Percentiles rank a stretch among this genome's conserved stretches.
Evolutionary conservation across 2,888 invertebrate species (phyloP).

Genomic region (Ellobium chinense): DNA sequence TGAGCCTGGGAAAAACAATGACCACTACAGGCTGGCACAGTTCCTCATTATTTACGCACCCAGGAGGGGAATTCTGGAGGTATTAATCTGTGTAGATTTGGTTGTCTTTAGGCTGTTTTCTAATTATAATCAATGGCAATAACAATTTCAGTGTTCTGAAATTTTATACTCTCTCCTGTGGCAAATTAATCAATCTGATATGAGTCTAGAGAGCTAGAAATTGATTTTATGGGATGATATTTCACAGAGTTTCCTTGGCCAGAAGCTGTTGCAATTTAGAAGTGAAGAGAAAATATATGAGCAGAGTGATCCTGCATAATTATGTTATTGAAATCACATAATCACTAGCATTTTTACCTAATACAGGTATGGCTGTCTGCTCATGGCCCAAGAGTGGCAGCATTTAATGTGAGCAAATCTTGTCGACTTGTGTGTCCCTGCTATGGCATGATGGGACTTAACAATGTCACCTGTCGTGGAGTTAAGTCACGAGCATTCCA

Average conservation of each 20-base stretch:
- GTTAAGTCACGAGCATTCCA: slow-evolving; percentile 70
- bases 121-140: no score
- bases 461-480: slow-evolving; percentile 79
- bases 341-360: no score
- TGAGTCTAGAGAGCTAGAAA: no score
- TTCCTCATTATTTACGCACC: slow-evolving; percentile 97
- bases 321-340: no score
- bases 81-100: no score
- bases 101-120: no score
- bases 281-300: background rate
- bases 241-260: no score
- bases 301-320: background rate
- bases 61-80: slow-evolving; percentile 93
- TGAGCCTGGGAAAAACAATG: slow-evolving; percentile 53
- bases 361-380: slow-evolving; percentile 89
- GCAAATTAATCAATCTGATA: no score
- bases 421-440: slow-evolving; percentile 86
- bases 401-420: slow-evolving; percentile 92
- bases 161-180: no score
- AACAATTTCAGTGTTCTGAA: no score
- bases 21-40: slow-evolving; percentile 80
- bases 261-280: background rate
- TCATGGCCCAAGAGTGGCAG: slow-evolving; percentile 92
- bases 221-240: no score
- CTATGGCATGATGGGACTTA: slow-evolving; percentile 89